Base-by-base conservation (phyloP, 2,113 vertebrate species). In the Conger conger region DNA sequence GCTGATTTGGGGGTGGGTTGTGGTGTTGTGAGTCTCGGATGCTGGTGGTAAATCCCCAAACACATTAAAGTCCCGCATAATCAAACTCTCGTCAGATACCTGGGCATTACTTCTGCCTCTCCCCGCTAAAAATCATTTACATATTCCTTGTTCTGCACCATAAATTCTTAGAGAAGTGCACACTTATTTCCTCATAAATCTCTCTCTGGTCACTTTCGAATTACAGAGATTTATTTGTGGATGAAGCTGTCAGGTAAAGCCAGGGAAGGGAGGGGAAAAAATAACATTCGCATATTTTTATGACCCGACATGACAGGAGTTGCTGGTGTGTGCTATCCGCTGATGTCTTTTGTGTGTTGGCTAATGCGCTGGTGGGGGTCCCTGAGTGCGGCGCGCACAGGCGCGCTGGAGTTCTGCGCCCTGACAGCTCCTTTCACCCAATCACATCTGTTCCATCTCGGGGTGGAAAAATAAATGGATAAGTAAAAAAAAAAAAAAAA, bases 381-480 rank as follows among this genome's bases (percentile, higher is more conserved):
- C 94, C 92, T 76, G 5, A 20, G 16, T 3, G 1, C 13, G 93
- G 95, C 92, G 94, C 92, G 95, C 94, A 94, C 95, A 95, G 96
- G 95, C 94, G 96, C 94, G 94, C 94, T 92, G 95, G 94, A 95
- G 94, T 33, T 42, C 95, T 94, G 95, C 23, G 95, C 95, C 94
- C 95, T 95, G 95, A 96, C 96, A 96, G 95, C 95, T 95, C 95
- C 95, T 94, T 30, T 96, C 95, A 90, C 96, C 95, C 95, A 96
- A 96, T 96, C 96, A 96, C 96, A 96, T 97, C 96, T 96, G 95
- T 97, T 97, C 96, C 96, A 96, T 95, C 95, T 96, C 93, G 94
- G 96, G 45, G 5, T 3, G 40, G 40, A 8, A 8, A 8, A 8
- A 42, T 42, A 8, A 9, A 9, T 3, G 1, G 9, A 42, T 42